Conservation (phyloP, 2,113 vertebrate species). For the Lagopus muta region DNA sequence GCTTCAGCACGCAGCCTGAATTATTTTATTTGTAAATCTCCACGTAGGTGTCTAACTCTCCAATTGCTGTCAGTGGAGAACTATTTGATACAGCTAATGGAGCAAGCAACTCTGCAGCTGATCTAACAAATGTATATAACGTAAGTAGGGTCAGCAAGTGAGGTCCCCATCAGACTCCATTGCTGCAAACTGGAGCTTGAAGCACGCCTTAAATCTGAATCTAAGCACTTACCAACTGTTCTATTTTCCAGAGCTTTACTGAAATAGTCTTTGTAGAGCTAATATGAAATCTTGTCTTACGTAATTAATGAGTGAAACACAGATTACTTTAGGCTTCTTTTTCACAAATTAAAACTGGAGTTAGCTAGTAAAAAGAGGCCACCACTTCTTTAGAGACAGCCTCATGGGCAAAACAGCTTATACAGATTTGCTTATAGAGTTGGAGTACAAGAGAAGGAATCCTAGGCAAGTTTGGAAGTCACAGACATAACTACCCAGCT, state of each 20-base stretch:
- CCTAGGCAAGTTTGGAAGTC: not conserved
- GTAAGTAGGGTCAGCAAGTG: not conserved
- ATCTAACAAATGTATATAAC: not conserved
- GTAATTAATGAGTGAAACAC: not conserved
- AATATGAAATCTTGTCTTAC: not conserved
- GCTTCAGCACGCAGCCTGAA: accelerated
- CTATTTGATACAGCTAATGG: not conserved
- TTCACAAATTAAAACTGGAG: not conserved
- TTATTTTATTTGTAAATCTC: too few relatives aligned
- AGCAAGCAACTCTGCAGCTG: not conserved
- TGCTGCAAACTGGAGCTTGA: not conserved
- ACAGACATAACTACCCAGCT: not conserved
- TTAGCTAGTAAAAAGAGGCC: not conserved
- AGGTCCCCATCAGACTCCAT: not conserved
- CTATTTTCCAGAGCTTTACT: not conserved
- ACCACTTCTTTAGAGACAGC: not conserved
- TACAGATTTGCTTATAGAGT: not conserved
- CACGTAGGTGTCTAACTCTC: not conserved
- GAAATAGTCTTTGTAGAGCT: not conserved
- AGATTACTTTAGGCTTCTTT: not conserved
- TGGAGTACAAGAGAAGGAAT: not conserved
- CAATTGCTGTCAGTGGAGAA: not conserved
- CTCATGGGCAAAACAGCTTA: not conserved
- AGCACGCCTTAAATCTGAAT: not conserved
- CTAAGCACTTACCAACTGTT: not conserved